These are phyloP conservation scores for Silurus glanis DNA, from an alignment of 2,113 vertebrate species.

Conservation along the genomic window DNA sequence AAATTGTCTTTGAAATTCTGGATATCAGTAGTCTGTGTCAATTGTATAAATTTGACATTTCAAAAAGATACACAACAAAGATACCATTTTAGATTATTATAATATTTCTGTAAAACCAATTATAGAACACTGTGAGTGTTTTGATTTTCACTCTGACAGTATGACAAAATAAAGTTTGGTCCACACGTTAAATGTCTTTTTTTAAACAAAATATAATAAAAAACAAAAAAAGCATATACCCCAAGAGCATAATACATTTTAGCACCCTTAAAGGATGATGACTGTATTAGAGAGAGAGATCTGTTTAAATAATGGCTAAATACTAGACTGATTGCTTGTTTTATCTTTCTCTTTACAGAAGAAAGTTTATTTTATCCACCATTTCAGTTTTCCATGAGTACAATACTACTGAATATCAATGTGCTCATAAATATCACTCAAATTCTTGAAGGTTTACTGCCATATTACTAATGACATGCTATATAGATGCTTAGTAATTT, in stretches of 20 bases:
- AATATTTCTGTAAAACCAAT: conserved; percentile 59
- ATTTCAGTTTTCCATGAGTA: conserved; percentile 5
- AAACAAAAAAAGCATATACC: conserved; percentile 57
- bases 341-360: neutral
- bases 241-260: conserved; percentile 56
- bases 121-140: conserved; percentile 48
- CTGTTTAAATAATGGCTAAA: conserved; percentile 42
- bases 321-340: conserved; percentile 5
- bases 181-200: conserved; percentile 62
- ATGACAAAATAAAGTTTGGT: conserved; percentile 60
- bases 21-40: neutral
- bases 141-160: conserved; percentile 27
- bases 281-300: conserved; percentile 16
- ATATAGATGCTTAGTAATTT: conserved; percentile 1
- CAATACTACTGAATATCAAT: conserved; percentile 51
- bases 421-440: conserved; percentile 60
- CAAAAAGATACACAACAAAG: conserved; percentile 61
- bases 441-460: conserved; percentile 70
- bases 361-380: neutral
- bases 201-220: conserved; percentile 33
- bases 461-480: conserved; percentile 45
- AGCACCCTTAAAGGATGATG: conserved; percentile 67
- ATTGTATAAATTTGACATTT: conserved; percentile 55
- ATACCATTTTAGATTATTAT: conserved; percentile 62
- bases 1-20: no score